These are phyloP conservation scores for Araneus ventricosus DNA, from an alignment of 1,140 invertebrate species.

Conservation along the genomic window DNA sequence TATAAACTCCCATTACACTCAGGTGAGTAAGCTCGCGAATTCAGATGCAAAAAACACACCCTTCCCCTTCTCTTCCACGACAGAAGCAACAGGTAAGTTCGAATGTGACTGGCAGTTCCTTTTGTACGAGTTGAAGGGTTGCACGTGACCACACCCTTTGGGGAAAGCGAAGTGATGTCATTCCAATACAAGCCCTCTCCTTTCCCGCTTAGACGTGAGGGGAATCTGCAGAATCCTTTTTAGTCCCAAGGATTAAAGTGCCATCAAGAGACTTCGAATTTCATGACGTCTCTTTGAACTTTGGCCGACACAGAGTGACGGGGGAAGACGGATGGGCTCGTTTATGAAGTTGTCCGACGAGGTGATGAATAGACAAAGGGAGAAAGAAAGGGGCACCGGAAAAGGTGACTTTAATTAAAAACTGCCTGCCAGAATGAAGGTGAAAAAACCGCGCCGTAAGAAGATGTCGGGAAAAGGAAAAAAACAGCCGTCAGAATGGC, in stretches of 20 bases:
- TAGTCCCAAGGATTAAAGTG: slow-evolving; percentile 18
- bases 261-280: slow-evolving; percentile 28
- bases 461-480: background rate
- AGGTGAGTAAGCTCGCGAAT: background rate
- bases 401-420: slow-evolving; percentile 58
- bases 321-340: slow-evolving; percentile 53
- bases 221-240: slow-evolving; percentile 4
- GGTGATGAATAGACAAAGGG: slow-evolving; percentile 57
- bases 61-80: background rate
- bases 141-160: slow-evolving; percentile 42
- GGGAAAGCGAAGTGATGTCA: slow-evolving; percentile 8
- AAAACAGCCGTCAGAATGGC: background rate
- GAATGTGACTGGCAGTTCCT: slow-evolving; percentile 45
- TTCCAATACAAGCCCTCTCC: background rate
- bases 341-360: slow-evolving; percentile 63
- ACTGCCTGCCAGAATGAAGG: background rate
- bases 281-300: slow-evolving; percentile 53
- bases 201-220: slow-evolving; percentile 53
- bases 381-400: slow-evolving; percentile 39
- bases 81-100: slow-evolving; percentile 56
- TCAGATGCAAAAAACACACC: background rate
- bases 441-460: background rate
- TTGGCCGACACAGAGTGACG: background rate
- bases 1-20: background rate
- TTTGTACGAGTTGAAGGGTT: slow-evolving; percentile 34